A percentile compares a stretch with the other conserved stretches of the same genome.
Evolutionary conservation across 2,888 invertebrate species (phyloP).

Genomic region (Lingula anatina): DNA sequence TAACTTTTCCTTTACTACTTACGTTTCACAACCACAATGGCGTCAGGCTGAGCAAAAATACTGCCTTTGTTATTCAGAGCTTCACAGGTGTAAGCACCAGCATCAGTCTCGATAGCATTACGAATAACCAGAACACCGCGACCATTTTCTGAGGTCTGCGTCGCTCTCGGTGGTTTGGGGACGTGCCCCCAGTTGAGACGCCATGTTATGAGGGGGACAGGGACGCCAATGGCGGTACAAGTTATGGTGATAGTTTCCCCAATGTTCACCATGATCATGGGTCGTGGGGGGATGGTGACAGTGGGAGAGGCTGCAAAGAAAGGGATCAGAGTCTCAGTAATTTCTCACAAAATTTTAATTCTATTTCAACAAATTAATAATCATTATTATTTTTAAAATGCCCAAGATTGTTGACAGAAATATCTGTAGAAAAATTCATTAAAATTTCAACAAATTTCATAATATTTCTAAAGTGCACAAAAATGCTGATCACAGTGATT

Average conservation of each 20-base stretch:
- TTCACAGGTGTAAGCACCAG: slow-evolving; percentile 97
- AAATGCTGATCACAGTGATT: no score
- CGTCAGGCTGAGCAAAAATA: slow-evolving; percentile 81
- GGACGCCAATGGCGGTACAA: slow-evolving; percentile 85
- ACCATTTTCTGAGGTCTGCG: slow-evolving; percentile 65
- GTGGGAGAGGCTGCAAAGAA: slow-evolving; percentile 59
- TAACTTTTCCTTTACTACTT: no score
- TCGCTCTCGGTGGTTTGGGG: slow-evolving; percentile 51
- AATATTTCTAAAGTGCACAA: no score
- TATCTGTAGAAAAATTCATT: no score
- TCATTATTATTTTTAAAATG: no score
- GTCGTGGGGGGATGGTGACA: slow-evolving; percentile 66
- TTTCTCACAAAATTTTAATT: no score
- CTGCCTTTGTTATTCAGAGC: slow-evolving; percentile 83
- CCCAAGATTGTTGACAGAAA: no score
- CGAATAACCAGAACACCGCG: slow-evolving; percentile 70
- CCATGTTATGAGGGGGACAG: slow-evolving; percentile 89
- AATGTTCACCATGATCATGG: slow-evolving; percentile 64
- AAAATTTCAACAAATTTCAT: no score
- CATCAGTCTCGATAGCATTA: slow-evolving; percentile 62
- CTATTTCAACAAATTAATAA: no score
- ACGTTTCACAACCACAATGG: slow-evolving; percentile 72
- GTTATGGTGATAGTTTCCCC: slow-evolving; percentile 72
- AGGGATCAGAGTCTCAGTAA: no score
- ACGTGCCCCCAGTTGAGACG: slow-evolving; percentile 87